Percentiles rank a stretch among this genome's conserved stretches.
Evolutionary conservation across 2,113 vertebrate genomes (phyloP).

Genomic region (Scatophagus argus): DNA sequence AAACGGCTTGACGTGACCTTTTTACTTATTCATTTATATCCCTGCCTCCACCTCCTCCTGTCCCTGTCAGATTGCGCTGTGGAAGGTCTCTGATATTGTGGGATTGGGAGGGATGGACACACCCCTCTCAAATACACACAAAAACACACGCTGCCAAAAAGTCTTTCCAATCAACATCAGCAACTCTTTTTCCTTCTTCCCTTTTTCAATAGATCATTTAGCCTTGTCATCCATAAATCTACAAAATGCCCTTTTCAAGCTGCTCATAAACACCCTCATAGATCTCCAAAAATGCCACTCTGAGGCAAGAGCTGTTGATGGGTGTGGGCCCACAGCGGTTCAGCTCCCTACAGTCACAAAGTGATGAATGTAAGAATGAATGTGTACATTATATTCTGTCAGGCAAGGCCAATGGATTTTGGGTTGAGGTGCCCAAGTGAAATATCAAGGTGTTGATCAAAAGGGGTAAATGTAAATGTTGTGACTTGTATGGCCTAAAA

Average conservation of each 20-base stretch:
- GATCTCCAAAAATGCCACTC: conserved; percentile 78
- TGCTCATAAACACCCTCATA: conserved; percentile 79
- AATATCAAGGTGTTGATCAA: conserved; percentile 8
- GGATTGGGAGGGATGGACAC: conserved; percentile 10
- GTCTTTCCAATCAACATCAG: conserved; percentile 56
- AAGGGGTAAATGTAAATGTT: conserved; percentile 27
- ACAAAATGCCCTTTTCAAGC: conserved; percentile 79
- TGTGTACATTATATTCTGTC: conserved; percentile 37
- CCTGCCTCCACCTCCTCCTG: conserved; percentile 3
- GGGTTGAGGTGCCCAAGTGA: conserved; percentile 11
- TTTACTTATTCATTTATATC: conserved; percentile 75
- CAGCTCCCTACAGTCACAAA: conserved; percentile 37
- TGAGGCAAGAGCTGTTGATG: conserved; percentile 54
- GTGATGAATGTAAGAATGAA: conserved; percentile 63
- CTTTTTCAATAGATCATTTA: conserved; percentile 75
- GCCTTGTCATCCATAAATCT: conserved; percentile 76
- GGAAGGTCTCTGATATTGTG: conserved; percentile 18
- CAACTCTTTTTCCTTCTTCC: conserved; percentile 10
- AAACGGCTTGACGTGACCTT: conserved; percentile 80
- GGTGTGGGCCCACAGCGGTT: conserved; percentile 42
- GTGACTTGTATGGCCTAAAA: conserved; percentile 3
- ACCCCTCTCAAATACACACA: conserved; percentile 26
- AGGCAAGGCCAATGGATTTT: conserved; percentile 16
- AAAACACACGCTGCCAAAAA: conserved; percentile 40
- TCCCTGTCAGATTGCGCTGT: conserved; percentile 39